Base-by-base conservation (phyloP, 2,113 vertebrate species). In the Petaurus breviceps region DNA sequence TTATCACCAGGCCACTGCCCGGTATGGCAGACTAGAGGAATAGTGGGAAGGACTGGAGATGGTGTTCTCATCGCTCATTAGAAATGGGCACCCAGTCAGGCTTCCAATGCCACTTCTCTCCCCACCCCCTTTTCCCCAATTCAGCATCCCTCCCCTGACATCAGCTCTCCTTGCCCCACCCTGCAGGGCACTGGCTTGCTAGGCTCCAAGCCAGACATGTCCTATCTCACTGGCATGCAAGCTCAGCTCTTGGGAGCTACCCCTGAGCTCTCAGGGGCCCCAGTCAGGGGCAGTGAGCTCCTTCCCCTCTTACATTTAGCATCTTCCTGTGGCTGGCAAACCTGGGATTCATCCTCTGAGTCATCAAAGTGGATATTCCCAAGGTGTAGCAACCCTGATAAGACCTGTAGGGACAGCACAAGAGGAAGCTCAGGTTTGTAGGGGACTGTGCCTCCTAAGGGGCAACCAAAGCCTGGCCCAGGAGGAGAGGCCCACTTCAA, bases 341-440 rank as follows among this genome's bases (percentile, higher is more conserved):
- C 98, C 94, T 99, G 99, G 84, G 99, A 99, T 96, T 99, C 99
- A 55, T 99, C 99, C 19, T 96, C 52, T 0, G 98, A 98, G 46
- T 98, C 97, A 51, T 96, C 99, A 97, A 99, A 99, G 0, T 84
- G 97, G 95, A 99, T 49, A 2, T 99, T 99, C 43, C 99, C 99
- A 9, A 99, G 98, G 96, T 99, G 99, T 94, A 99, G 98, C 95
- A 99, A 98, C 28, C 99, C 99, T 90, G 99, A 99, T 31, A 99
- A 96, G 94, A 97, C 77, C 98, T 98, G 90, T 77, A 89, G 14
- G 77, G 10, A 51, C 23, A 31, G 28, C 24, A 47, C 43, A 16
- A 43, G 31, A 16, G 37, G 23, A 10, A 10, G 49, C 28, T 91
- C 8, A 46, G 23, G 14, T 61, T 28, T 46, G 49, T 51, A 89